Evolutionary conservation across 2,888 invertebrate species (phyloP).

Genomic region (Mythimna lalbum): DNA sequence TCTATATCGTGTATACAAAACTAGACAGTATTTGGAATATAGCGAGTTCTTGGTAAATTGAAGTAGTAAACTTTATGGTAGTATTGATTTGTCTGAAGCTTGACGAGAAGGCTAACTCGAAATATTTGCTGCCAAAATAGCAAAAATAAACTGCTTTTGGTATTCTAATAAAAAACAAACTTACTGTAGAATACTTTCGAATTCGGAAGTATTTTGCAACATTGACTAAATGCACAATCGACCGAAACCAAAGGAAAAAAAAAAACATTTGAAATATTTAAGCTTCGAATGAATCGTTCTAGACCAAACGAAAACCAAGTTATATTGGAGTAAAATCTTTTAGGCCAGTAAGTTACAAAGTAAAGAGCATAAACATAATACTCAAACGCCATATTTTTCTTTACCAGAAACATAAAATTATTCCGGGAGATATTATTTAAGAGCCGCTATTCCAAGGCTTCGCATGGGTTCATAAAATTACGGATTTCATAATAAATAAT

Average conservation of each 20-base stretch:
- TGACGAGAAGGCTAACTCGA: no score
- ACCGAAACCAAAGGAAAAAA: background rate
- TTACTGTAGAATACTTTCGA: no score
- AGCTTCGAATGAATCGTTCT: background rate
- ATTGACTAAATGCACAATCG: no score
- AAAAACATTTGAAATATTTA: background rate
- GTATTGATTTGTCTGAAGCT: no score
- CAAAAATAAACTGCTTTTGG: no score
- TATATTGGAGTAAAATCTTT: background rate
- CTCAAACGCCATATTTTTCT: conserved; percentile 5
- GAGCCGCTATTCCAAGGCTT: conserved; percentile 27
- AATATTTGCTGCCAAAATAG: no score
- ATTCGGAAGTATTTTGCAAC: no score
- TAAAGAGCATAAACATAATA: conserved; percentile 13
- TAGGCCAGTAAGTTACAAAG: background rate
- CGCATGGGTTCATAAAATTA: conserved; percentile 35
- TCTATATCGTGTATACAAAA: no score
- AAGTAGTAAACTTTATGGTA: no score
- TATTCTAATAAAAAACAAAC: no score
- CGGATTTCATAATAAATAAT: conserved; percentile 30
- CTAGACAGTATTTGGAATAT: no score
- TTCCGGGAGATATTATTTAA: conserved; percentile 10
- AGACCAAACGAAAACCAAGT: background rate
- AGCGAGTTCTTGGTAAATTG: no score
- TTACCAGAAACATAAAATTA: conserved; percentile 12